These are phyloP conservation scores for Athrips mouffetella DNA, from an alignment of 2,888 invertebrate genomes.

Conservation along the genomic window DNA sequence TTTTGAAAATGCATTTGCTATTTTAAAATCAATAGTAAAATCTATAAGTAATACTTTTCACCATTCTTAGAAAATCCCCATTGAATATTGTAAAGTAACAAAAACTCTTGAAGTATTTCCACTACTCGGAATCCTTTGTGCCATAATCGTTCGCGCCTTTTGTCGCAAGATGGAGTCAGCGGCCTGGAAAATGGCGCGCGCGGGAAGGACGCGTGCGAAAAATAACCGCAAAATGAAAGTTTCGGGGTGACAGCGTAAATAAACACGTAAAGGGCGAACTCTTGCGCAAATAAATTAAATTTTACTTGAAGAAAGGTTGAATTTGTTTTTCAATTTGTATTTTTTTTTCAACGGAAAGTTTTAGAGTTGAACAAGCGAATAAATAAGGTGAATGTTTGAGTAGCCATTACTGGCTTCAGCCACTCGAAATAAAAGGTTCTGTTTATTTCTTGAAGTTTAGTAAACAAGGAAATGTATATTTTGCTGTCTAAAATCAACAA, in stretches of 20 bases:
- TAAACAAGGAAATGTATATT: no score
- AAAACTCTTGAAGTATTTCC: slow-evolving; percentile 9
- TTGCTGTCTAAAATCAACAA: no score
- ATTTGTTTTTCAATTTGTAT: no score
- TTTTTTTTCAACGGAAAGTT: no score
- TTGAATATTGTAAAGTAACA: slow-evolving; percentile 7
- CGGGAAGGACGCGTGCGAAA: slow-evolving; percentile 14
- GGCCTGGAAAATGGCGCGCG: slow-evolving; percentile 43
- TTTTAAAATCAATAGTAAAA: no score
- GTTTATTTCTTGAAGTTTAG: no score
- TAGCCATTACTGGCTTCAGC: no score
- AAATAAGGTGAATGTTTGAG: no score
- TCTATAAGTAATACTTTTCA: no score
- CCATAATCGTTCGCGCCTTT: slow-evolving; percentile 43
- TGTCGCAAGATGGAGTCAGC: slow-evolving; percentile 32
- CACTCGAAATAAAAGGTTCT: no score
- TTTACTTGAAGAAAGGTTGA: not conserved
- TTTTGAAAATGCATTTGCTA: no score
- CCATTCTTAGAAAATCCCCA: not conserved
- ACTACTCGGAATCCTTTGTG: slow-evolving; percentile 26
- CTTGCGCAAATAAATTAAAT: not conserved
- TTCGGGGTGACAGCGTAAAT: not conserved
- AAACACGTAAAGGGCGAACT: not conserved
- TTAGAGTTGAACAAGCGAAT: no score
- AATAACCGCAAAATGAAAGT: slow-evolving; percentile 11